These are phyloP conservation scores for Dinoponera quadriceps DNA, from an alignment of 1,140 invertebrate genomes.

Conservation along the genomic window DNA sequence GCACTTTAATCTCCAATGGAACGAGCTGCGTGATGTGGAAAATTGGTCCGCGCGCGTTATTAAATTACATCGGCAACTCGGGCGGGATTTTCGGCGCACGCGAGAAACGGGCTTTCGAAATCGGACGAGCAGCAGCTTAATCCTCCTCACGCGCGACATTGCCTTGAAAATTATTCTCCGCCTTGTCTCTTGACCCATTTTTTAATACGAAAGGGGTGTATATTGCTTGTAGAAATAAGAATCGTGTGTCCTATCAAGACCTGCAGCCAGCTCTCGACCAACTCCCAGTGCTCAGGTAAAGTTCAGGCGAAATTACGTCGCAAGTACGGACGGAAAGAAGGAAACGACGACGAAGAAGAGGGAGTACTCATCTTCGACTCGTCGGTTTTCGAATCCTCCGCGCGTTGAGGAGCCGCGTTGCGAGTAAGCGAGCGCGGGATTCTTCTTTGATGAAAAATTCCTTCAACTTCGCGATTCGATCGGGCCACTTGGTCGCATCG, in stretches of 20 bases:
- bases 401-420: neutral
- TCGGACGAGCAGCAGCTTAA: constrained; percentile 47
- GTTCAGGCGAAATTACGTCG: constrained; percentile 59
- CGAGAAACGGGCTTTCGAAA: neutral
- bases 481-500: too few relatives aligned
- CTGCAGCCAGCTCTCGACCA: constrained; percentile 89
- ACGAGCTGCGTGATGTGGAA: neutral
- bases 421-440: neutral
- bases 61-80: neutral
- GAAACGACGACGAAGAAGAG: neutral
- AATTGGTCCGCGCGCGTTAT: neutral
- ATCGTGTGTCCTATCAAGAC: constrained; percentile 90
- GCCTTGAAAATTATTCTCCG: constrained; percentile 40
- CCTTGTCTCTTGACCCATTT: constrained; percentile 22
- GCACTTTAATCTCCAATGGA: constrained; percentile 7
- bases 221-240: constrained; percentile 88
- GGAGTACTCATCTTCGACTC: constrained; percentile 1
- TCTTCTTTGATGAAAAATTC: too few relatives aligned
- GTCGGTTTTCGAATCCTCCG: neutral
- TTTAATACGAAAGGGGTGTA: constrained; percentile 71
- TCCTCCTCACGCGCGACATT: constrained; percentile 52
- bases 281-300: constrained; percentile 90
- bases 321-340: neutral
- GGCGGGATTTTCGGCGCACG: neutral
- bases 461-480: too few relatives aligned